A percentile compares a stretch with the other conserved stretches of the same genome.
phyloP scores from a whole-genome alignment of 2,113 vertebrate species.

The Typhlomys cinereus region DNA sequence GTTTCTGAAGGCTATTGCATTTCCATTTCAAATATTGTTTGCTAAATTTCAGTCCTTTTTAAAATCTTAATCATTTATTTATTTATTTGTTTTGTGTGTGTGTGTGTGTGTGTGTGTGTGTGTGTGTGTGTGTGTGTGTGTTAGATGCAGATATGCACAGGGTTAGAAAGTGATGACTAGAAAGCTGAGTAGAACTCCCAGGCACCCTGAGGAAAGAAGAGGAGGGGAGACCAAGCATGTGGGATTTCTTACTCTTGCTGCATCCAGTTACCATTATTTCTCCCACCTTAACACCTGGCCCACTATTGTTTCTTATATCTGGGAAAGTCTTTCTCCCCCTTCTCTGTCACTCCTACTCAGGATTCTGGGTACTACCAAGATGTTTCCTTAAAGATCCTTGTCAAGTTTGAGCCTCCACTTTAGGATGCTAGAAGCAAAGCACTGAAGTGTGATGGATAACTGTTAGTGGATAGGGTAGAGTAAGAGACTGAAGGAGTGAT shows the following conservation, averaged over 20 bases:
- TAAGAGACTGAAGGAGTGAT: background rate
- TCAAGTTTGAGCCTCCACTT: background rate
- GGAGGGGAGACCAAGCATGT: background rate
- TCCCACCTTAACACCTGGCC: background rate
- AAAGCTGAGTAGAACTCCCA: background rate
- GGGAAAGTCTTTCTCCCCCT: background rate
- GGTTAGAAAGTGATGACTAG: background rate
- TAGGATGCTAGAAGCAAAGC: background rate
- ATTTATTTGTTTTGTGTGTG: too few relatives aligned
- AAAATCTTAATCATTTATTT: too few relatives aligned
- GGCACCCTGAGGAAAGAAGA: background rate
- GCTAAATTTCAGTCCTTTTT: too few relatives aligned
- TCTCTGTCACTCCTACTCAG: background rate
- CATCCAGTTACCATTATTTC: rapidly evolving
- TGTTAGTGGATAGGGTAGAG: background rate
- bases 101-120: too few relatives aligned
- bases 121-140: too few relatives aligned
- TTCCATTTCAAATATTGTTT: too few relatives aligned
- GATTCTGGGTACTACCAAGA: background rate
- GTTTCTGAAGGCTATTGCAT: too few relatives aligned
- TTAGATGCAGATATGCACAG: background rate
- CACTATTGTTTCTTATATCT: rapidly evolving
- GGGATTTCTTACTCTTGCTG: background rate
- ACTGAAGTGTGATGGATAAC: background rate
- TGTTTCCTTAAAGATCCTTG: background rate